phyloP scores from a whole-genome alignment of 2,113 vertebrate species.

The Grantiella picta region DNA sequence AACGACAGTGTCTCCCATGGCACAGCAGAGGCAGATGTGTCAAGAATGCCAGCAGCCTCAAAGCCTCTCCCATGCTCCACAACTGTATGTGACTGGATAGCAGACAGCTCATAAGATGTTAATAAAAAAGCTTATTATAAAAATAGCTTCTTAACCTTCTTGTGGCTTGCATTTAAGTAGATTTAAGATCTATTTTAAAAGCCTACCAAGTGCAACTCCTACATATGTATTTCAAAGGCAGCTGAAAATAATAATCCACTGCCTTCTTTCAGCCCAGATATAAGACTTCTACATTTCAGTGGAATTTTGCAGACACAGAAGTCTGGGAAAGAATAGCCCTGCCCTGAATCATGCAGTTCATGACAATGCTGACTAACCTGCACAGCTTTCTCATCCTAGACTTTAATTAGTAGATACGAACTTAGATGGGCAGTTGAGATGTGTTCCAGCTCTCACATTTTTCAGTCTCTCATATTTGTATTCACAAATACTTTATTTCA shows the following conservation, averaged over 20 bases:
- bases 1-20: neutral
- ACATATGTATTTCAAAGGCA: neutral
- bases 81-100: neutral
- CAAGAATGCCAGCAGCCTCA: neutral
- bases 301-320: neutral
- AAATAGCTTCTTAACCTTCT: constrained; percentile 41
- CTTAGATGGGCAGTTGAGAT: neutral
- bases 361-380: neutral
- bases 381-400: neutral
- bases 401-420: neutral
- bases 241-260: neutral
- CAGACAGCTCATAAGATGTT: neutral
- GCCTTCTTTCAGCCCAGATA: neutral
- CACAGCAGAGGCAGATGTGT: neutral
- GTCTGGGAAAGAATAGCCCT: neutral
- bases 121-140: neutral
- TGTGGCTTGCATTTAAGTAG: constrained; percentile 24
- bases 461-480: neutral
- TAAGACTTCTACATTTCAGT: neutral
- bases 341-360: neutral
- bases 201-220: neutral
- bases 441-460: neutral
- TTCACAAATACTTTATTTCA: no score
- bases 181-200: constrained; percentile 36
- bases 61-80: neutral